These are phyloP conservation scores for Meriones psammophilus DNA, from an alignment of 2,797 vertebrate species.

Conservation along the genomic window DNA sequence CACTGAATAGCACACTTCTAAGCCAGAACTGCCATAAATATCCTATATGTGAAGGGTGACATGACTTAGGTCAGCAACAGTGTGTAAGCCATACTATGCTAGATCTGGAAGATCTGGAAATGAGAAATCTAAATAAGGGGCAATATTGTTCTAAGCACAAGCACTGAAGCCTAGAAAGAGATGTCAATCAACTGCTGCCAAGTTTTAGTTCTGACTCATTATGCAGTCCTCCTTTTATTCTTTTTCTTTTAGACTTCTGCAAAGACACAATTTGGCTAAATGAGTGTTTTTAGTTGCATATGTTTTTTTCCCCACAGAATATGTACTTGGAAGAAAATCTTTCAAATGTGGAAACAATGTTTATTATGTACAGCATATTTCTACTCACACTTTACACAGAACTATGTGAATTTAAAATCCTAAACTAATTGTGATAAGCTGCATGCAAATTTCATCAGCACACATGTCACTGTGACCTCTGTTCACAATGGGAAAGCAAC, in stretches of 20 bases:
- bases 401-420: neutral
- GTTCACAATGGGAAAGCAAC: neutral
- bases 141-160: neutral
- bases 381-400: neutral
- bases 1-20: neutral
- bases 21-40: neutral
- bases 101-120: neutral
- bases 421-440: neutral
- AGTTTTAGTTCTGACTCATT: neutral
- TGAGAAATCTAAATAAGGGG: neutral
- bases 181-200: neutral
- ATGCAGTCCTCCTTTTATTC: neutral
- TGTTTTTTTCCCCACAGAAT: neutral
- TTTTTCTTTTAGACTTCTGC: neutral
- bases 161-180: neutral
- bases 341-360: neutral
- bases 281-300: neutral
- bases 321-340: constrained; percentile 3
- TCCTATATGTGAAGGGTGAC: neutral
- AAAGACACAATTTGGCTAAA: constrained; percentile 13
- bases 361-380: neutral
- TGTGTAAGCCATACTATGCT: neutral
- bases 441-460: neutral
- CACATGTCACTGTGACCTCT: neutral
- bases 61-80: neutral